Percentiles rank a stretch among this genome's conserved stretches.
These are phyloP conservation scores for Centruroides vittatus DNA, from an alignment of 1,140 invertebrate species.

Conservation along the genomic window DNA sequence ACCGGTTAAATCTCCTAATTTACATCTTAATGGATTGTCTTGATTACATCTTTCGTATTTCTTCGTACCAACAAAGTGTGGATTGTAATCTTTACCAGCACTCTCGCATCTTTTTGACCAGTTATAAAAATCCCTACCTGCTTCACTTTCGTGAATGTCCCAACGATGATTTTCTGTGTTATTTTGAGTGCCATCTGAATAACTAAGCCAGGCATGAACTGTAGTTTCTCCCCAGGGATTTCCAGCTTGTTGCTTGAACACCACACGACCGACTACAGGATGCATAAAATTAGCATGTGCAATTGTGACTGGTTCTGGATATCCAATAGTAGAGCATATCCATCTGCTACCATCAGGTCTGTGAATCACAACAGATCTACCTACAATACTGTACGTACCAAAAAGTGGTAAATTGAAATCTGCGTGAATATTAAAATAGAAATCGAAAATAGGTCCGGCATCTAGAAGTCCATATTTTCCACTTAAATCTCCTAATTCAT, in stretches of 20 bases:
- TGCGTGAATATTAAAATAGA: conserved; percentile 32
- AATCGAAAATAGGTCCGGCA: conserved; percentile 9
- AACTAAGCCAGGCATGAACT: conserved; percentile 49
- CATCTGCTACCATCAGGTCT: conserved; percentile 33
- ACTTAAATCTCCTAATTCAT: conserved; percentile 72
- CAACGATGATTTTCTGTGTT: conserved; percentile 35
- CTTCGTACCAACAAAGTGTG: conserved; percentile 43
- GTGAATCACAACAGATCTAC: conserved; percentile 68
- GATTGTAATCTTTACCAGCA: conserved; percentile 63
- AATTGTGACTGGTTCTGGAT: conserved; percentile 22
- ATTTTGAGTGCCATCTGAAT: conserved; percentile 71
- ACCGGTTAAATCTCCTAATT: conserved; percentile 41
- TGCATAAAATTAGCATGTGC: conserved; percentile 44
- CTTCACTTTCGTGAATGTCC: conserved; percentile 42
- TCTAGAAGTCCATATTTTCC: conserved; percentile 52
- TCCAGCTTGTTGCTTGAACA: conserved; percentile 59
- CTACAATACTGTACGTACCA: conserved; percentile 61
- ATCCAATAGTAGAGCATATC: conserved; percentile 38
- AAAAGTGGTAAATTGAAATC: conserved; percentile 76
- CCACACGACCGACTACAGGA: conserved; percentile 69
- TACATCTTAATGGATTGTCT: conserved; percentile 31
- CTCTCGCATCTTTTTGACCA: conserved; percentile 64
- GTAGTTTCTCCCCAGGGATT: conserved; percentile 25
- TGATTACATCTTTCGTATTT: conserved; percentile 24
- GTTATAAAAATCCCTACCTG: conserved; percentile 77